Evolutionary conservation across 2,888 invertebrate genomes (phyloP), one percentile per base, ranked within the genome.

Genomic region (Ecliptopera silaceata): DNA sequence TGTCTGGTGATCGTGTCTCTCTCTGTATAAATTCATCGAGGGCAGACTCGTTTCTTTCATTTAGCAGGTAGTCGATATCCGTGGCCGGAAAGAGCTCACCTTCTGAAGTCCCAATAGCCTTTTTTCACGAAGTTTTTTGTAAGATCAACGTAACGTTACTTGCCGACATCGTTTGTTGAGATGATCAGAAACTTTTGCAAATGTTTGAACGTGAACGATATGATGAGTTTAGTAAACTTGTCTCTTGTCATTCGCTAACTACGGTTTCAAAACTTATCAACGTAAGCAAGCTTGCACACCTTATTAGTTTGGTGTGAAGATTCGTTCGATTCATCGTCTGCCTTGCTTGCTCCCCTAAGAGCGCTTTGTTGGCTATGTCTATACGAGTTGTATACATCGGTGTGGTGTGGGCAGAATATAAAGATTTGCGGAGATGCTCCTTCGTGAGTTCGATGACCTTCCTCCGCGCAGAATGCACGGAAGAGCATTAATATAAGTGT

Each of bases 351-450:
- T 70, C 69, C 72, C 70, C 60, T 63, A 66, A 68, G 64, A 61
- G 54, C 63, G 4, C 8, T 8, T 8, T 4, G 26, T 26, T 26
- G 26, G 56, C 63, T 62, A 61, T 62, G 65, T 62, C 68, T 77
- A 72, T 74, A 75, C 68, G 62, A 63, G 61, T 64, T 67, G 64
- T 63, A 61, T 69, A 63, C 68, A 63, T 71, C 62, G 68, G 63
- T 69, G 60, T 53, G 56, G 61, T 61, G 68, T 72, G 70, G 69
- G 69, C 70, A 72, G 74, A 75, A 73, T 77, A 82, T 84, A 83
- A 86, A 85, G 82, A 84, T 88, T 85, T 81, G 83, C 83, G 77
- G 77, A 83, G 84, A 83, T 83, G 80, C 82, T 84, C 75, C 78
- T 80, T 72, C 65, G 67, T 65, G 73, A 69, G 89, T 80, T 87